Evolutionary conservation across 1,140 invertebrate genomes (phyloP).

Genomic region (Lepeophtheirus salmonis): DNA sequence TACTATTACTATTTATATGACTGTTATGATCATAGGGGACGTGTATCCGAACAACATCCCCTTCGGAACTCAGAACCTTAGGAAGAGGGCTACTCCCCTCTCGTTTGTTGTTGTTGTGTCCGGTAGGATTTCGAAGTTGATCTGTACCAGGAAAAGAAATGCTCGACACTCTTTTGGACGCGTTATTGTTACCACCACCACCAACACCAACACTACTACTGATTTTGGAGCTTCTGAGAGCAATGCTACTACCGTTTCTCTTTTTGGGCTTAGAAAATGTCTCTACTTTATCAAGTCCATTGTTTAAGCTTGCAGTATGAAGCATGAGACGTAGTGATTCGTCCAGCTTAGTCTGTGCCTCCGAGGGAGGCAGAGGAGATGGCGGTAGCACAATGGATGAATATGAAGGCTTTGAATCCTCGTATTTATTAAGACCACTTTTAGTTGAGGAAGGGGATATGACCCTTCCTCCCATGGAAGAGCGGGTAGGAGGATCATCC

Average conservation of each 20-base stretch:
- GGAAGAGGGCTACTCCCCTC: too few relatives aligned
- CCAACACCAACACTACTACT: too few relatives aligned
- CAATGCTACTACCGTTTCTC: background rate
- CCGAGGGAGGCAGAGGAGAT: background rate
- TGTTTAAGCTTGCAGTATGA: background rate
- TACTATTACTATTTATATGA: too few relatives aligned
- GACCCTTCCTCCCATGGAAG: too few relatives aligned
- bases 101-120: too few relatives aligned
- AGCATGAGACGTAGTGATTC: constrained; percentile 3
- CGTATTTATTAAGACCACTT: too few relatives aligned
- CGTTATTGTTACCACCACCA: background rate
- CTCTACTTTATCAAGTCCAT: background rate
- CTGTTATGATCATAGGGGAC: too few relatives aligned
- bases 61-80: background rate
- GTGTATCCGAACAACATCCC: background rate
- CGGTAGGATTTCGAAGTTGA: background rate
- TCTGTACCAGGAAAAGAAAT: background rate
- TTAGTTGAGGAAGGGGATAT: background rate
- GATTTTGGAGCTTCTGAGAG: background rate
- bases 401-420: background rate
- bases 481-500: background rate
- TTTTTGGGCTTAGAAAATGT: background rate
- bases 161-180: background rate
- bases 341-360: background rate
- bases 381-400: background rate